Conservation (phyloP, 2,888 invertebrate species). For the Cantharis lateralis region DNA sequence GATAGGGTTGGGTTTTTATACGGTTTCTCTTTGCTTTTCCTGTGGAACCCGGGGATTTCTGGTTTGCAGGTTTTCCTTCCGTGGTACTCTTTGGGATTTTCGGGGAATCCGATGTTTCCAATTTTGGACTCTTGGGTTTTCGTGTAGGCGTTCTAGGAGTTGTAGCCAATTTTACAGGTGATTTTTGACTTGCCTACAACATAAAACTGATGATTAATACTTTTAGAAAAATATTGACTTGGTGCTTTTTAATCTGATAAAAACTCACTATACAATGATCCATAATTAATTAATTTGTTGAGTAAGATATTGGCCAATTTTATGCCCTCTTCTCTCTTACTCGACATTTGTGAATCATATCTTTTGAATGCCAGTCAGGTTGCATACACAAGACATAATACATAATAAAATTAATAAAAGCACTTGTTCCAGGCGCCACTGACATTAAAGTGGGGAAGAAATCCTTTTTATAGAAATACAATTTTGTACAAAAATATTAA, state of each 20-base stretch:
- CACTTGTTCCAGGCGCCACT: neutral
- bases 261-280: neutral
- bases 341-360: too few relatives aligned
- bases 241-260: neutral
- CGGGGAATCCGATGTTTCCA: constrained; percentile 51
- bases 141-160: constrained; percentile 61
- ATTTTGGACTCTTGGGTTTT: constrained; percentile 58
- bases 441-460: neutral
- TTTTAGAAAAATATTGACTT: neutral
- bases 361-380: neutral
- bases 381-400: neutral
- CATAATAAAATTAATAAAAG: neutral
- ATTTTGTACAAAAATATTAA: too few relatives aligned
- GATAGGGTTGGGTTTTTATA: constrained; percentile 78
- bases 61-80: constrained; percentile 51
- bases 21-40: constrained; percentile 60
- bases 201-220: neutral
- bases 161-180: constrained; percentile 61
- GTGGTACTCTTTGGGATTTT: constrained; percentile 42
- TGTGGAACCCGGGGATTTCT: constrained; percentile 51
- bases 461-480: too few relatives aligned
- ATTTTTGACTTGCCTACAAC: constrained; percentile 24
- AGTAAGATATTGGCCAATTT: neutral
- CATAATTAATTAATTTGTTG: neutral
- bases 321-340: neutral